These are phyloP conservation scores for Syrista parreyssii DNA, from an alignment of 2,888 invertebrate species.

Conservation along the genomic window DNA sequence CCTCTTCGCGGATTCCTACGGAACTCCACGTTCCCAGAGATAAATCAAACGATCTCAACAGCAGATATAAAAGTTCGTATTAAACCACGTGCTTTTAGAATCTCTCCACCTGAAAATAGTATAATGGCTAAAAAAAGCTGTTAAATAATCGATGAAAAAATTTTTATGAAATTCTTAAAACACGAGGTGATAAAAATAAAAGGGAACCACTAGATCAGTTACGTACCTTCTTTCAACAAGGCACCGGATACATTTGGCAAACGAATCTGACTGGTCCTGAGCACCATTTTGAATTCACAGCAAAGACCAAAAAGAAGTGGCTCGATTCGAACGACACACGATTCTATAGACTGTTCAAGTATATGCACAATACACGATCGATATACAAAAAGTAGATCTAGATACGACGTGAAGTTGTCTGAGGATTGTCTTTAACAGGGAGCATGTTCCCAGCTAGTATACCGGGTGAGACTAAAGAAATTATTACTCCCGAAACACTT, in stretches of 20 bases:
- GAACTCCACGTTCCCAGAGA: constrained; percentile 4
- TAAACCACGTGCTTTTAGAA: constrained; percentile 4
- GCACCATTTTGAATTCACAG: constrained; percentile 24
- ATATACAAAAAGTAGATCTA: background rate
- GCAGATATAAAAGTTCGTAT: constrained; percentile 9
- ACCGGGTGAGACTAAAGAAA: background rate
- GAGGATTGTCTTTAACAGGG: background rate
- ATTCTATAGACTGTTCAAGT: background rate
- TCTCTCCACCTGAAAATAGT: background rate
- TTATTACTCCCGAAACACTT: constrained; percentile 31
- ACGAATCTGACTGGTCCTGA: constrained; percentile 24
- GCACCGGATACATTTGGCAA: constrained; percentile 38
- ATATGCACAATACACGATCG: background rate
- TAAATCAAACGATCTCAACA: constrained; percentile 16
- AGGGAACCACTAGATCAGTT: background rate
- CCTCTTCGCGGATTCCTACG: constrained; percentile 9
- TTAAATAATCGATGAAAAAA: background rate
- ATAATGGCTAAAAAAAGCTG: background rate
- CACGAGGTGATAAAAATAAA: constrained; percentile 2
- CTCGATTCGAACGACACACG: background rate
- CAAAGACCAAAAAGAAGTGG: background rate
- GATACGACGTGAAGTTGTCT: background rate
- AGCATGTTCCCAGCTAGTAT: background rate
- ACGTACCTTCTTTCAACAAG: constrained; percentile 42
- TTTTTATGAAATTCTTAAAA: background rate